Evolutionary conservation across 2,113 vertebrate species (phyloP).

Genomic region (Salvelinus namaycush): DNA sequence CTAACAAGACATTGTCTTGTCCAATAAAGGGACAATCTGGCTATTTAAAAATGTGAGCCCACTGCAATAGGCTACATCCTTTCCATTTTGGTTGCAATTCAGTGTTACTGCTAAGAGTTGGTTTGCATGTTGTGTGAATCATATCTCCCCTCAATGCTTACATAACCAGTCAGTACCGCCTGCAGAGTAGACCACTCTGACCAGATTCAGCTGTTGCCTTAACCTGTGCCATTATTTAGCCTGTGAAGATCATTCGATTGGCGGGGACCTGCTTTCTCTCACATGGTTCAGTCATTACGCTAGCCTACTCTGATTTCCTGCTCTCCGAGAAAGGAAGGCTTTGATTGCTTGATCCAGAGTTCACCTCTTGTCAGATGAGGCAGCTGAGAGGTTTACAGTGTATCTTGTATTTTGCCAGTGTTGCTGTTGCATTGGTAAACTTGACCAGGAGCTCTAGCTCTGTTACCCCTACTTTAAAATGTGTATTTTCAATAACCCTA

Average conservation of each 20-base stretch:
- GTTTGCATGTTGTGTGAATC: constrained; percentile 52
- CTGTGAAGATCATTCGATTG: constrained; percentile 23
- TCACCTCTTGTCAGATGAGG: neutral
- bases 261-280: constrained; percentile 22
- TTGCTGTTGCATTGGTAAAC: too few species aligned
- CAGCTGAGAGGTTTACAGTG: neutral
- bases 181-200: constrained; percentile 36
- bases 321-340: neutral
- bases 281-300: neutral
- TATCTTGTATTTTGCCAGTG: too few species aligned
- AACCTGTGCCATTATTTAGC: constrained; percentile 38
- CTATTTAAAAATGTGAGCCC: too few species aligned
- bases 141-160: constrained; percentile 46
- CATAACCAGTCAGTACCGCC: constrained; percentile 45
- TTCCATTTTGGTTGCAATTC: constrained; percentile 1
- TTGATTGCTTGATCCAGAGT: neutral
- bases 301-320: neutral
- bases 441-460: too few species aligned
- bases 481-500: too few species aligned
- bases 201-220: constrained; percentile 39
- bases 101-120: constrained; percentile 21
- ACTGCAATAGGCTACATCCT: too few species aligned
- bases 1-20: too few species aligned
- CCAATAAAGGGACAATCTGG: too few species aligned
- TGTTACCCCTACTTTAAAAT: too few species aligned